Evolutionary conservation across 2,113 vertebrate species (phyloP).

Genomic region (Boleophthalmus pectinirostris): DNA sequence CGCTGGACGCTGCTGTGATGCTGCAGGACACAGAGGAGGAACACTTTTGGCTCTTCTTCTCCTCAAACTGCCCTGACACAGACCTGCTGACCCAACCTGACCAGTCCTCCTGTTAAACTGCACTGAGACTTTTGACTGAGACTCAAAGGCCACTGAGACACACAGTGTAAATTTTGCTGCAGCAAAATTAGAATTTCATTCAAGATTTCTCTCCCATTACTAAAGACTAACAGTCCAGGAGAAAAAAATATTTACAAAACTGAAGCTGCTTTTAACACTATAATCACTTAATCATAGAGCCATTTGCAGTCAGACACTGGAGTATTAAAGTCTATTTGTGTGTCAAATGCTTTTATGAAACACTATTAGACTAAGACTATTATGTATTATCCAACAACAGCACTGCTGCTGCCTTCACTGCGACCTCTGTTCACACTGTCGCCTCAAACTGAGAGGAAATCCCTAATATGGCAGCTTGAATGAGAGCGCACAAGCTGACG

Average conservation of each 20-base stretch:
- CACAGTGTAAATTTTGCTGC: no score
- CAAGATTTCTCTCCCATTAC: no score
- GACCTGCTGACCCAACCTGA: no score
- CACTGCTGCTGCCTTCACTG: background rate
- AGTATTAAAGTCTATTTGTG: background rate
- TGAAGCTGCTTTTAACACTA: background rate
- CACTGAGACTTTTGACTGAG: no score
- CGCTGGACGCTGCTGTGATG: no score
- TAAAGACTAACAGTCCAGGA: background rate
- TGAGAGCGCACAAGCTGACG: slow-evolving; percentile 10
- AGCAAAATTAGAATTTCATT: no score
- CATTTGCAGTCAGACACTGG: background rate
- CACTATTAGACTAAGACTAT: background rate
- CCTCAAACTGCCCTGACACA: no score
- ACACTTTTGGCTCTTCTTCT: no score
- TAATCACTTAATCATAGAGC: background rate
- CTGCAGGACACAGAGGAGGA: no score
- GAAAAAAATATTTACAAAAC: no score
- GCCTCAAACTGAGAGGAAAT: background rate
- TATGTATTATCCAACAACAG: background rate
- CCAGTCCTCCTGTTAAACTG: no score
- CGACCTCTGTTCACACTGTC: background rate
- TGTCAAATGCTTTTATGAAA: background rate
- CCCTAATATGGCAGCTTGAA: slow-evolving; percentile 13
- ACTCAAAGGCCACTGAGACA: no score